Base-by-base conservation (phyloP, 2,888 invertebrate genomes). In the Arge pagana region DNA sequence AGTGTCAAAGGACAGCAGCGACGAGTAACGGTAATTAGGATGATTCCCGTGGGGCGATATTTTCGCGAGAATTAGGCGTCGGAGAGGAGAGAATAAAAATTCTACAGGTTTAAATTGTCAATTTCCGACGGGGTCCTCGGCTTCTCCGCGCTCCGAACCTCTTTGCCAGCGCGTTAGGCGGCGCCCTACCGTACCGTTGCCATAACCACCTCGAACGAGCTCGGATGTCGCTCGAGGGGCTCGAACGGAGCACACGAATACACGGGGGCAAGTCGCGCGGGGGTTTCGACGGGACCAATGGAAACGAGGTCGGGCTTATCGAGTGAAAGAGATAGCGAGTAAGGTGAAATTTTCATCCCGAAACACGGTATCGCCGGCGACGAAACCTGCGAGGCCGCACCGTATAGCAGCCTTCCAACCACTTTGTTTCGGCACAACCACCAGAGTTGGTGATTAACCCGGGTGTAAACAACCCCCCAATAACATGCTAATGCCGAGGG, bases 401-500 rank as follows among this genome's bases (percentile, higher is more conserved):
- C 23, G 16, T 11, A 13, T n/a, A n/a, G 21, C 31, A 43, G 45
- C 45, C 33, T 33, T 11, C 45, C 21, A 35, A 45, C 33, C 45
- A 45, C 45, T 45, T 48, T 31, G 36, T 49, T 41, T 40, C 43
- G 52, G 43, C 26, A 50, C 37, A 52, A 45, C 39, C 55, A 53
- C 37, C 26, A 48, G 30, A 45, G 49, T 57, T 58, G 58, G 60
- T 65, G 70, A 72, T 72, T 72, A 72, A 70, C 66, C 59, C 62
- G 53, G 64, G 53, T 60, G 72, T 70, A 70, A 72, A 72, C 72
- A 72, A 67, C 63, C 63, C 62, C 63, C 69, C 70, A 72, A 72
- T 72, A 72, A 71, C 70, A 72, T 72, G 72, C 71, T 70, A 71
- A 71, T 71, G 68, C 63, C 64, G 64, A 56, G 58, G 62, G 59